A percentile compares a stretch with the other conserved stretches of the same genome.
Evolutionary conservation across 2,888 invertebrate species (phyloP).

Genomic region (Heliconius aoede): DNA sequence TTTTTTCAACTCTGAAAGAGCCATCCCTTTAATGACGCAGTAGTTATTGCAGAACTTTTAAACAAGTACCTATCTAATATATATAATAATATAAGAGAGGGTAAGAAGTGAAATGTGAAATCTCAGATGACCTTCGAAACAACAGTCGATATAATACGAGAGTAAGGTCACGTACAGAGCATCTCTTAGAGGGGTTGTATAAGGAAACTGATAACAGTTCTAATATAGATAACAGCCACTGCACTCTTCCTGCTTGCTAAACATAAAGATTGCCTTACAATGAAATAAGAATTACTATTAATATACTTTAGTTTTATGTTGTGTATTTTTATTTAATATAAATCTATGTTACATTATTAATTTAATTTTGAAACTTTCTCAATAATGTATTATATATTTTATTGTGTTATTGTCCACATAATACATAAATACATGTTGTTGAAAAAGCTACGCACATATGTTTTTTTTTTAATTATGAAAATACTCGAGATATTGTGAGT

Average conservation of each 20-base stretch:
- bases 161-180: background rate
- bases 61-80: background rate
- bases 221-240: background rate
- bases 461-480: too few relatives aligned
- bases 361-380: too few relatives aligned
- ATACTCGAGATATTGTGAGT: too few relatives aligned
- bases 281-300: background rate
- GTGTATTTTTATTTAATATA: too few relatives aligned
- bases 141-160: background rate
- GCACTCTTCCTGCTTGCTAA: background rate
- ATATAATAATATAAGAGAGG: background rate
- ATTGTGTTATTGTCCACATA: too few relatives aligned
- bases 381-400: too few relatives aligned
- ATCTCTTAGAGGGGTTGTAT: background rate
- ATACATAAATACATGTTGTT: background rate
- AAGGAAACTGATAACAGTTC: background rate
- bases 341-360: too few relatives aligned
- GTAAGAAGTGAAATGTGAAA: background rate
- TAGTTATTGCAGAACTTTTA: too few relatives aligned
- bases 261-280: background rate
- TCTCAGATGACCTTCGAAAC: constrained; percentile 5
- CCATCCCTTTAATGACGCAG: too few relatives aligned
- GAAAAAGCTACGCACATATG: background rate
- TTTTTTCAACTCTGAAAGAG: too few relatives aligned
- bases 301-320: too few relatives aligned